phyloP scores from a whole-genome alignment of 2,888 invertebrate species.

The Bibio marci region DNA sequence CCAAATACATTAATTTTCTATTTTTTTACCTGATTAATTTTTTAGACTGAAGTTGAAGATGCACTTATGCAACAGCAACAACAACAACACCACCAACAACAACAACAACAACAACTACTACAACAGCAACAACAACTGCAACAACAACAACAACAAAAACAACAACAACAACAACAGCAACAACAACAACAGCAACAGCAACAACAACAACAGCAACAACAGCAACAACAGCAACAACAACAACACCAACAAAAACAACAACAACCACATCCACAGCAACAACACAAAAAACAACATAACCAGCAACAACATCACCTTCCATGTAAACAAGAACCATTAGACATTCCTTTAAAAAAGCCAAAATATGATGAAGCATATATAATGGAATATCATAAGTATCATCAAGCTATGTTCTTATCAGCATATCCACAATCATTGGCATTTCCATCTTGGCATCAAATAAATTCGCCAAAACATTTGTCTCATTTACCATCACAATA shows the following conservation, averaged over 20 bases:
- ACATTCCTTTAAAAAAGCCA: conserved; percentile 49
- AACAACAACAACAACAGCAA: conserved; percentile 3
- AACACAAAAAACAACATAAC: neutral
- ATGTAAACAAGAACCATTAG: conserved; percentile 38
- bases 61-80: conserved; percentile 28
- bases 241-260: too few species aligned
- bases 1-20: neutral
- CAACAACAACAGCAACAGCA: conserved; percentile 16
- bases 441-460: conserved; percentile 45
- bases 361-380: conserved; percentile 35
- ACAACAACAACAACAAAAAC: neutral
- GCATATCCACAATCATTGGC: conserved; percentile 33
- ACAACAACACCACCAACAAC: too few species aligned
- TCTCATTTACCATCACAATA: conserved; percentile 7
- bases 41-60: conserved; percentile 20
- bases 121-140: too few species aligned
- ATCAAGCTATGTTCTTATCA: conserved; percentile 25
- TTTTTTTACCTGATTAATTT: conserved; percentile 13
- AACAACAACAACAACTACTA: too few species aligned
- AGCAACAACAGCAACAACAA: conserved; percentile 8
- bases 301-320: conserved; percentile 17
- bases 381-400: conserved; percentile 22
- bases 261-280: too few species aligned
- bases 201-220: conserved; percentile 13
- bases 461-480: conserved; percentile 12